phyloP scores from a whole-genome alignment of 2,797 vertebrate species.

The Enteromius argenteus region DNA sequence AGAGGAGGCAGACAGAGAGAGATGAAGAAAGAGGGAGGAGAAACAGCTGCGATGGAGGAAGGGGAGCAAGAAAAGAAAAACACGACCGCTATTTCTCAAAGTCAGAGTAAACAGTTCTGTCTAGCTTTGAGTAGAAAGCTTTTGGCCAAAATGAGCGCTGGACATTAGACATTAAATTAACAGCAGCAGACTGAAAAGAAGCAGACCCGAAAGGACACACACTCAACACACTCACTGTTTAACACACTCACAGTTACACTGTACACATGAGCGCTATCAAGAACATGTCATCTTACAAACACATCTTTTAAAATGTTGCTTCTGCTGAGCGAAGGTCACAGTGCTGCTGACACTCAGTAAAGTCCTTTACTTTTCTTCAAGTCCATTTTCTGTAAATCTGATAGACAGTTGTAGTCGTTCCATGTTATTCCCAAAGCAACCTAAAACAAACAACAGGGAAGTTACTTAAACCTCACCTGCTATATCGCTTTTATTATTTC shows the following conservation, averaged over 20 bases:
- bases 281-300: slow-evolving; percentile 43
- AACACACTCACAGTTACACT: slow-evolving; percentile 57
- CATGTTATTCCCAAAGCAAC: slow-evolving; percentile 78
- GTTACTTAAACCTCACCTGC: not conserved
- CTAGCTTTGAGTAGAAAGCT: slow-evolving; percentile 27
- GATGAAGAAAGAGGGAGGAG: slow-evolving; percentile 13
- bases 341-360: slow-evolving; percentile 63
- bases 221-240: slow-evolving; percentile 28
- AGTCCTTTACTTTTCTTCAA: slow-evolving; percentile 81
- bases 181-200: slow-evolving; percentile 25
- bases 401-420: slow-evolving; percentile 75
- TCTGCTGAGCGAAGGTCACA: slow-evolving; percentile 59
- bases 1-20: slow-evolving; percentile 5
- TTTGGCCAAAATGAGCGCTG: slow-evolving; percentile 58
- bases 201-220: slow-evolving; percentile 42
- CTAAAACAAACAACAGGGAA: slow-evolving; percentile 68
- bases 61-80: slow-evolving; percentile 14
- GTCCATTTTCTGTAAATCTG: slow-evolving; percentile 75
- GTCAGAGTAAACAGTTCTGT: slow-evolving; percentile 5
- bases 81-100: slow-evolving; percentile 5
- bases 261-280: slow-evolving; percentile 62
- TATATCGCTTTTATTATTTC: not conserved
- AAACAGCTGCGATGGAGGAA: slow-evolving; percentile 16
- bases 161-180: slow-evolving; percentile 42
- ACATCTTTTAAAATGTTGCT: slow-evolving; percentile 59